Base-by-base conservation (phyloP, 1,140 invertebrate species). In the Phymastichus coffea region DNA sequence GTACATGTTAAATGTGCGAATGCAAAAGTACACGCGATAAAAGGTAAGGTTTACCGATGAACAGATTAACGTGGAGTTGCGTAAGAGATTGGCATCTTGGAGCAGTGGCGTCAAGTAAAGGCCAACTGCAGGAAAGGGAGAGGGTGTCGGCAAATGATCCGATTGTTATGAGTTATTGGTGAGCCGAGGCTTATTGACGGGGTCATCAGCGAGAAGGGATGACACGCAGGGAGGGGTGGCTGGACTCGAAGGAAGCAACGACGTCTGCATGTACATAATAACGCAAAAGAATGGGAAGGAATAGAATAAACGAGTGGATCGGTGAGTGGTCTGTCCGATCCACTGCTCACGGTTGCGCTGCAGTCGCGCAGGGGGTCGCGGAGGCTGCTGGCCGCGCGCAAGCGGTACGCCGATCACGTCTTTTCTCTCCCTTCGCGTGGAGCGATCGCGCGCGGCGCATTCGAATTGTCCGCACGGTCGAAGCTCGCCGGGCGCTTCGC, bases 401-500 rank as follows among this genome's bases (percentile, higher is more conserved):
- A 63, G 46, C 57, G 33, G 14, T 52, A 61, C 59, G 41, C 60
- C 62, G 62, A 57, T 63, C 56, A 33, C 49, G 15, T 44, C 43
- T 53, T 46, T 35, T 46, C 35, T 28, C 15, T 30, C 19, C 28
- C 28, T 38, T 25, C 25, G 15, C 22, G 47, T 47, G 57, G 30
- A 25, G 51, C 44, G 26, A 57, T 43, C 30, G 43, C 38, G 14
- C 47, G 33, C 58, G 38, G 51, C 38, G 33, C 59, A 19, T 15
- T 47, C 15, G n/a, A 30, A 67, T 68, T 68, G 57, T 64, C 33
- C 63, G 44, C 52, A 61, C n/a, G n/a, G n/a, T n/a, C n/a, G n/a
- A n/a, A n/a, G n/a, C n/a, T n/a, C n/a, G n/a, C n/a, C n/a, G n/a
- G n/a, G n/a, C n/a, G n/a, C n/a, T n/a, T n/a, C n/a, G n/a, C n/a